Evolutionary conservation across 2,888 invertebrate genomes (phyloP).

Genomic region (Linnaemya vulpina): DNA sequence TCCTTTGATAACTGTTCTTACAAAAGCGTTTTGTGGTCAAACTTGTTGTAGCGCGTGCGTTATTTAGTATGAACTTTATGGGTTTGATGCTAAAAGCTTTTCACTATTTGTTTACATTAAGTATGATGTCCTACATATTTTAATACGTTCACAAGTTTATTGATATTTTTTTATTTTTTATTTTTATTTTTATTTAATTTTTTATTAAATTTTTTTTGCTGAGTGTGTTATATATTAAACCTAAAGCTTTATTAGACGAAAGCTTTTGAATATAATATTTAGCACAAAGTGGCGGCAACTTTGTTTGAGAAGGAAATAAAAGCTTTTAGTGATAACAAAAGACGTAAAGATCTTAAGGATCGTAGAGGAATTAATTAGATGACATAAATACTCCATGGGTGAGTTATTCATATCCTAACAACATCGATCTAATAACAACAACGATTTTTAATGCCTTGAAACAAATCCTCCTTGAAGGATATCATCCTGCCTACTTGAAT

Average conservation of each 20-base stretch:
- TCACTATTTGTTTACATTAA: conserved; percentile 24
- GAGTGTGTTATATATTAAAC: not conserved
- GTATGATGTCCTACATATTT: conserved; percentile 46
- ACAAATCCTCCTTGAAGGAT: not conserved
- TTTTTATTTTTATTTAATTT: not conserved
- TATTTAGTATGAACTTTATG: conserved; percentile 64
- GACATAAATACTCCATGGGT: not conserved
- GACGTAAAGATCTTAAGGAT: not conserved
- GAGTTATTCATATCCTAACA: not conserved
- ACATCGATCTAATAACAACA: too few species aligned
- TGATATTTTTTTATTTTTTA: not conserved
- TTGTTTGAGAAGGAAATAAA: not conserved
- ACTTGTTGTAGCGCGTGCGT: conserved; percentile 66
- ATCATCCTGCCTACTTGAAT: too few species aligned
- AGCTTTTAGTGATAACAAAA: not conserved
- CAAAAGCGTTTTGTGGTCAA: conserved; percentile 5
- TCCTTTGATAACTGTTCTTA: not conserved
- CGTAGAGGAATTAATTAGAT: not conserved
- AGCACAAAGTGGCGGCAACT: not conserved
- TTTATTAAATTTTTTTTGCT: not conserved
- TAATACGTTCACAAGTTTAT: too few species aligned
- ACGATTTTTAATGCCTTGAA: not conserved
- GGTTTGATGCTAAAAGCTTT: conserved; percentile 64
- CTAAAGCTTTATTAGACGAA: conserved; percentile 9
- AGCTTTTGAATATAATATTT: conserved; percentile 8